Percentiles rank a stretch among this genome's conserved stretches.
phyloP scores from a whole-genome alignment of 2,113 vertebrate species.

The Glaucidium brasilianum region DNA sequence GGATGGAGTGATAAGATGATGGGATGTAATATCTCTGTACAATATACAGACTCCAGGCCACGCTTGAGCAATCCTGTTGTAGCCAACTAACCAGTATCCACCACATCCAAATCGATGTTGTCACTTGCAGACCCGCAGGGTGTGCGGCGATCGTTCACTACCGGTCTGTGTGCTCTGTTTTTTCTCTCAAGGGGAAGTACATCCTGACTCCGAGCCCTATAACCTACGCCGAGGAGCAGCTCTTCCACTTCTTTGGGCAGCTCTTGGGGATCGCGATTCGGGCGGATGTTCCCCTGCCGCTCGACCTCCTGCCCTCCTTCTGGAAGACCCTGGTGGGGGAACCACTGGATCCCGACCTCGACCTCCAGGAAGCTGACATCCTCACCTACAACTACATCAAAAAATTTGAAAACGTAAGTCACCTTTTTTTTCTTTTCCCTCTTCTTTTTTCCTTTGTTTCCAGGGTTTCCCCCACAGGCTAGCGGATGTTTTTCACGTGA shows the following conservation, averaged over 20 bases:
- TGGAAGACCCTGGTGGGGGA: constrained; percentile 96
- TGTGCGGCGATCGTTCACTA: accelerated
- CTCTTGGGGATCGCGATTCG: constrained; percentile 93
- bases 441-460: background rate
- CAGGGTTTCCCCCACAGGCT: background rate
- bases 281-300: constrained; percentile 91
- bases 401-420: constrained; percentile 91
- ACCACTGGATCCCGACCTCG: constrained; percentile 83
- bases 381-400: constrained; percentile 94
- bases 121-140: background rate
- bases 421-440: background rate
- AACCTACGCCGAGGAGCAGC: constrained; percentile 93
- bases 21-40: accelerated
- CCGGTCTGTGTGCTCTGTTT: background rate
- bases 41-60: background rate
- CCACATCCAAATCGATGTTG: accelerated
- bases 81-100: accelerated
- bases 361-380: constrained; percentile 93
- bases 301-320: constrained; percentile 93
- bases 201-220: constrained; percentile 92
- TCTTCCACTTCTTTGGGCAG: constrained; percentile 95
- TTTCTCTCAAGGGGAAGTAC: constrained; percentile 84
- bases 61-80: background rate
- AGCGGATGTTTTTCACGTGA: background rate
- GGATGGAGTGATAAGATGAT: background rate